Percentiles rank a stretch among this genome's conserved stretches.
phyloP scores from a whole-genome alignment of 92 coral and sea anemone genomes.

The Porites divaricata region DNA sequence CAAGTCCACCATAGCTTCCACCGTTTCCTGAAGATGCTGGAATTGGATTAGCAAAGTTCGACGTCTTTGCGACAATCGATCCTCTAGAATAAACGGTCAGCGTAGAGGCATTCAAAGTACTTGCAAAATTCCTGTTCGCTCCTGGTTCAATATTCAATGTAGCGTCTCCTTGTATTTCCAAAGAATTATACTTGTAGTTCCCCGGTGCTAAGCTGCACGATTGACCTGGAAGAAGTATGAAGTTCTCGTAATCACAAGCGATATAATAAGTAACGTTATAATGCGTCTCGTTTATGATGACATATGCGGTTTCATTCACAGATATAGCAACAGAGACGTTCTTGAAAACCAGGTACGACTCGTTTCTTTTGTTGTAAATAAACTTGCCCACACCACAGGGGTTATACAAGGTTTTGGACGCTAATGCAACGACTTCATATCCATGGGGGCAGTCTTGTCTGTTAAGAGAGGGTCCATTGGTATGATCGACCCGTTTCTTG shows the following conservation, averaged over 20 bases:
- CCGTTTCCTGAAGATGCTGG: slow-evolving; percentile 61
- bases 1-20: slow-evolving; percentile 93
- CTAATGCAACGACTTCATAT: slow-evolving; percentile 69
- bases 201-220: slow-evolving; percentile 80
- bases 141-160: slow-evolving; percentile 76
- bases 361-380: slow-evolving; percentile 74
- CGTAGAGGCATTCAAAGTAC: slow-evolving; percentile 54
- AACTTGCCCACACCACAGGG: slow-evolving; percentile 92
- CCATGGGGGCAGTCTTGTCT: slow-evolving; percentile 91
- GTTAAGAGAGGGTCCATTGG: slow-evolving; percentile 69
- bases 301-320: slow-evolving; percentile 61
- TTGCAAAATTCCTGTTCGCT: slow-evolving; percentile 27
- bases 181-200: slow-evolving; percentile 65
- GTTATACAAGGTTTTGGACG: slow-evolving; percentile 82
- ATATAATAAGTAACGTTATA: slow-evolving; percentile 85
- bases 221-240: slow-evolving; percentile 89
- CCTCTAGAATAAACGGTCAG: slow-evolving; percentile 76
- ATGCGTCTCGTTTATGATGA: slow-evolving; percentile 74
- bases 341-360: slow-evolving; percentile 69
- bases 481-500: slow-evolving; percentile 44
- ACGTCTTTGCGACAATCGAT: slow-evolving; percentile 60
- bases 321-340: slow-evolving; percentile 78
- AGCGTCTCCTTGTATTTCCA: slow-evolving; percentile 87
- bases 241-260: slow-evolving; percentile 84
- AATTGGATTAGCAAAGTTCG: slow-evolving; percentile 54